Evolutionary conservation across 2,113 vertebrate species (phyloP).

Genomic region (Eubucco bourcierii): DNA sequence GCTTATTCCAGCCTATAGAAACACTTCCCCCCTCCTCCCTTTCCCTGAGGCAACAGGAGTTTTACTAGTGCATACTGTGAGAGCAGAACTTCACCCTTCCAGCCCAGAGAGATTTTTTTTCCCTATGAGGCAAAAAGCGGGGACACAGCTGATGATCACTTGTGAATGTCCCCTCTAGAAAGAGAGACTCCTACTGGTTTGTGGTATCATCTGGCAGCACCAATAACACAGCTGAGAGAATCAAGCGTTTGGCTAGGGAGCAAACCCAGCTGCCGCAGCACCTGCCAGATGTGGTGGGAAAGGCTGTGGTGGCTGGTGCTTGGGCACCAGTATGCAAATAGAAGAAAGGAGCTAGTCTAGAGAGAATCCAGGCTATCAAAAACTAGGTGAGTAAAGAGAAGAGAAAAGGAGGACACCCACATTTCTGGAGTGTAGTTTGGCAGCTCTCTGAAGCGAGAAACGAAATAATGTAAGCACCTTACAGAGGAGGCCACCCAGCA

Average conservation of each 20-base stretch:
- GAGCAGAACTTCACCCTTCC: background rate
- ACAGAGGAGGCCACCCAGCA: background rate
- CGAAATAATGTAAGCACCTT: constrained; percentile 9
- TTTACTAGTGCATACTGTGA: background rate
- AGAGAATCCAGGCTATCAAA: background rate
- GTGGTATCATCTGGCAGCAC: background rate
- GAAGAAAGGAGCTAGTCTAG: background rate
- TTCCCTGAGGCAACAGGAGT: background rate
- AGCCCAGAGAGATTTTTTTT: background rate
- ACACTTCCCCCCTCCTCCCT: background rate
- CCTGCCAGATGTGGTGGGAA: background rate
- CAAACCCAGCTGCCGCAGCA: background rate
- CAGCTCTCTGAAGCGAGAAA: constrained; percentile 10
- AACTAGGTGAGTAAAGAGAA: background rate
- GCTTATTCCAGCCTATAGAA: background rate
- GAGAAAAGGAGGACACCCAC: background rate
- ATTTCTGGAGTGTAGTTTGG: background rate
- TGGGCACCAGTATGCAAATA: background rate
- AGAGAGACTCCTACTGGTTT: background rate
- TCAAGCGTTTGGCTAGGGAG: background rate
- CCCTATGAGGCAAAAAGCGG: background rate
- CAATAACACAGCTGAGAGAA: background rate
- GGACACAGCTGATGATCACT: background rate
- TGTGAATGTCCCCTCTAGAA: background rate
- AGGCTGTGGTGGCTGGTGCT: background rate